Conservation (phyloP, 2,113 vertebrate species). For the Eurystomus gularis region DNA sequence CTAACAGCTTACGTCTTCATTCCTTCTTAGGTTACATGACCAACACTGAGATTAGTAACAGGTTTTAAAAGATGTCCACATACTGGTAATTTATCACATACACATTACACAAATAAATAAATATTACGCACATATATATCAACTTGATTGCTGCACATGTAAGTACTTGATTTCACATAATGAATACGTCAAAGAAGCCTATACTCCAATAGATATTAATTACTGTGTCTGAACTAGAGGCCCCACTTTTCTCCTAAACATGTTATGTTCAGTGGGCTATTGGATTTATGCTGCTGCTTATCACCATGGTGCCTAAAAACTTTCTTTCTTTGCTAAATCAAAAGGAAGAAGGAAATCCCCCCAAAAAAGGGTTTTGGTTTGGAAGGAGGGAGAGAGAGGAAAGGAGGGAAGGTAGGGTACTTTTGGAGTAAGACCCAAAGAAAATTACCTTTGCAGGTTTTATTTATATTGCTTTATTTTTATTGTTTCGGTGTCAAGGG, state of each 20-base stretch:
- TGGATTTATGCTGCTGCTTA: neutral
- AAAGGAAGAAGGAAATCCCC: neutral
- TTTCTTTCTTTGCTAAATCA: neutral
- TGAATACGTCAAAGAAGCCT: conserved; percentile 27
- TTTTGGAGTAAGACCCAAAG: neutral
- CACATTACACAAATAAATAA: conserved; percentile 43
- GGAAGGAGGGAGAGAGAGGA: rapidly evolving
- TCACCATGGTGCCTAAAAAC: neutral
- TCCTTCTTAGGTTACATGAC: conserved; percentile 55
- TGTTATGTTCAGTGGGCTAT: neutral
- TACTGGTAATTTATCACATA: conserved; percentile 49
- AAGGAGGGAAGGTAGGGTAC: neutral
- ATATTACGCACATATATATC: conserved; percentile 38
- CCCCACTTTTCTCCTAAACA: neutral
- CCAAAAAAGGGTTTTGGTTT: neutral
- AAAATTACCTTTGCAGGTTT: neutral
- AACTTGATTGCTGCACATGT: conserved; percentile 52
- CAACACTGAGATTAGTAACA: conserved; percentile 52
- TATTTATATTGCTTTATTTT: neutral
- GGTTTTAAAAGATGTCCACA: conserved; percentile 29
- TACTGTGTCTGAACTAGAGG: conserved; percentile 35
- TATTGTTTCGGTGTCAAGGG: neutral
- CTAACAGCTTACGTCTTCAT: neutral
- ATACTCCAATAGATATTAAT: conserved; percentile 39
- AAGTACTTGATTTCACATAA: conserved; percentile 55